Percentiles rank a stretch among this genome's conserved stretches.
These are phyloP conservation scores for Semicossyphus pulcher DNA, from an alignment of 2,113 vertebrate species.

Conservation along the genomic window DNA sequence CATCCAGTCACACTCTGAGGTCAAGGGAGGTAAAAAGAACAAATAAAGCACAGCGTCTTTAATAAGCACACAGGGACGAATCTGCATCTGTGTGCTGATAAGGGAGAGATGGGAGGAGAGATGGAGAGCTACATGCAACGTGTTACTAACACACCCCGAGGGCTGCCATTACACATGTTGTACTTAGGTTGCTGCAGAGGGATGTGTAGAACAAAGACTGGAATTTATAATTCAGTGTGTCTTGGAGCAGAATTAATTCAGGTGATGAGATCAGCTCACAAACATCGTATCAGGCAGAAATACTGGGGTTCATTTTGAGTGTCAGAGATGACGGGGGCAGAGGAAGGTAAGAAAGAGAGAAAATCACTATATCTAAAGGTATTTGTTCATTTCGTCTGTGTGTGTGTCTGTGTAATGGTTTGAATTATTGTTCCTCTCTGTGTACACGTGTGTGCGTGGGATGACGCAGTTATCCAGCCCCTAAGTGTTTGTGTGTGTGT, in stretches of 20 bases:
- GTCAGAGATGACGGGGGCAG: conserved; percentile 22
- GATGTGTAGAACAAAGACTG: conserved; percentile 42
- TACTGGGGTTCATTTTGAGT: conserved; percentile 21
- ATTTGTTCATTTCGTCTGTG: conserved; percentile 3
- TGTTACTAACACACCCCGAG: conserved; percentile 25
- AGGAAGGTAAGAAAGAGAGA: background rate
- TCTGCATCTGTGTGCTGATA: conserved; percentile 58
- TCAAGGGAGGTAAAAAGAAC: conserved; percentile 18
- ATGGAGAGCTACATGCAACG: conserved; percentile 44
- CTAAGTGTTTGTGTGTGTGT: conserved; percentile 36
- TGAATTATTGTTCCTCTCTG: conserved; percentile 18
- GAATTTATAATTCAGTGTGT: conserved; percentile 44
- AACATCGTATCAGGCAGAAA: conserved; percentile 10
- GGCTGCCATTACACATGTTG: conserved; percentile 52
- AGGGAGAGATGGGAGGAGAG: conserved; percentile 52
- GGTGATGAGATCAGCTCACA: conserved; percentile 18
- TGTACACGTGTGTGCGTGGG: conserved; percentile 15
- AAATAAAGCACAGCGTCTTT: conserved; percentile 8
- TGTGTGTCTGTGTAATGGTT: conserved; percentile 4
- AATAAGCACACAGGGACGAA: conserved; percentile 56
- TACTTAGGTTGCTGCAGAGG: conserved; percentile 23
- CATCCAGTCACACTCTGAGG: conserved; percentile 31
- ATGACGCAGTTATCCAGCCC: conserved; percentile 34
- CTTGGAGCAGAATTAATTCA: conserved; percentile 29
- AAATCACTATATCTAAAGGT: background rate